phyloP scores from a whole-genome alignment of 1,140 invertebrate species.

The Drosophila albomicans region DNA sequence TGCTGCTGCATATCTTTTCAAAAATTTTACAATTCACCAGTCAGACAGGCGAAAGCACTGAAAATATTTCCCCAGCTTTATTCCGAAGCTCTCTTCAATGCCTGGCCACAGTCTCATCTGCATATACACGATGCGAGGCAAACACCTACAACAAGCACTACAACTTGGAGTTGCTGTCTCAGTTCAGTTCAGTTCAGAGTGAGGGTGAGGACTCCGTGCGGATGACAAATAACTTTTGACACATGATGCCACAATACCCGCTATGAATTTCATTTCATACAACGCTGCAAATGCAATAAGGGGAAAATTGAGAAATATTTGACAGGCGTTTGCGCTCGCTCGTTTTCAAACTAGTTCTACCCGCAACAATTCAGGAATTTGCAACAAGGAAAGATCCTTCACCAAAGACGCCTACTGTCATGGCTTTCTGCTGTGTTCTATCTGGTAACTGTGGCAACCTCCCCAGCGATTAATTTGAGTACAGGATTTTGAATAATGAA shows the following conservation, averaged over 20 bases:
- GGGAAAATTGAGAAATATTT: constrained; percentile 44
- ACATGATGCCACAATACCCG: constrained; percentile 53
- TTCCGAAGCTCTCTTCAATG: not conserved
- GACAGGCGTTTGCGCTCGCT: not conserved
- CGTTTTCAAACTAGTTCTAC: not conserved
- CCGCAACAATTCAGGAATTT: not conserved
- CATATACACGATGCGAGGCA: constrained; percentile 16
- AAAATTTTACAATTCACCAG: constrained; percentile 58
- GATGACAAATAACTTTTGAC: constrained; percentile 63
- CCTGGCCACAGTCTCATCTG: constrained; percentile 25
- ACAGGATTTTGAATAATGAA: constrained; percentile 33
- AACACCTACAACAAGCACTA: constrained; percentile 3
- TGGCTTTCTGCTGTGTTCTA: too few relatives aligned
- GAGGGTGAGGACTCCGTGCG: not conserved
- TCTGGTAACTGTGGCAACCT: not conserved
- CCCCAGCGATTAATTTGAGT: constrained; percentile 26
- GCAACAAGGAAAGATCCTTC: not conserved
- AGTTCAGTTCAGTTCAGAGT: not conserved
- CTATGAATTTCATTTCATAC: constrained; percentile 47
- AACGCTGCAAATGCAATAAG: constrained; percentile 26
- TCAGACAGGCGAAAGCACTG: constrained; percentile 36
- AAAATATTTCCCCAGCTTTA: constrained; percentile 46
- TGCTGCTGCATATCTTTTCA: constrained; percentile 60
- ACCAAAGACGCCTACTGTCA: not conserved
- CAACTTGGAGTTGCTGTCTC: not conserved